Percentiles rank a stretch among this genome's conserved stretches.
phyloP scores from a whole-genome alignment of 2,113 vertebrate genomes.

The Motacilla tschutschensis region DNA sequence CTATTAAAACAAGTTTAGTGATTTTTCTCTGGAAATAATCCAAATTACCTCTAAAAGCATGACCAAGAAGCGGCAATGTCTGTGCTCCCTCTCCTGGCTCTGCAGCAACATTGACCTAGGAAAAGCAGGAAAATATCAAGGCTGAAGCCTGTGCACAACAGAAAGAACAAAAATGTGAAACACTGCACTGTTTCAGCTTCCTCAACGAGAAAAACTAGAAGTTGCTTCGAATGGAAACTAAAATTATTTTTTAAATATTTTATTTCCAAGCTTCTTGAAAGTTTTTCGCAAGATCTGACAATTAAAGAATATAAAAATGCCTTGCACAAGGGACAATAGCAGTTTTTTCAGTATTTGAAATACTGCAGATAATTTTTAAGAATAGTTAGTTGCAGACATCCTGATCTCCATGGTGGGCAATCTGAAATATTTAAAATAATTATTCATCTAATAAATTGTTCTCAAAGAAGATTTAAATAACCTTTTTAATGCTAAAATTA shows the following conservation, averaged over 20 bases:
- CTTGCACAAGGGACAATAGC: not conserved
- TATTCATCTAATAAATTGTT: not conserved
- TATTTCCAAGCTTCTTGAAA: not conserved
- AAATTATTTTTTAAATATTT: not conserved
- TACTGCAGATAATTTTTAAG: not conserved
- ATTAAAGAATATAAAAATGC: not conserved
- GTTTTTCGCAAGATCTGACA: not conserved
- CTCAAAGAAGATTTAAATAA: not conserved
- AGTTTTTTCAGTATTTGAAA: not conserved
- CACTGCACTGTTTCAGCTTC: not conserved
- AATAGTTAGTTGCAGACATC: not conserved
- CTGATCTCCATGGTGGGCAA: not conserved
- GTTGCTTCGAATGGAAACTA: not conserved
- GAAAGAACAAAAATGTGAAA: not conserved
- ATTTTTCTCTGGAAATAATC: not conserved
- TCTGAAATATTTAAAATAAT: not conserved
- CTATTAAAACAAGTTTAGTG: not conserved
- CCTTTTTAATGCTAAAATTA: not conserved
- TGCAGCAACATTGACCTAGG: not conserved
- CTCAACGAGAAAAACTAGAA: not conserved
- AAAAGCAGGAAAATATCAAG: not conserved
- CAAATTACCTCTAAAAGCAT: not conserved
- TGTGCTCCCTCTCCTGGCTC: constrained; percentile 76
- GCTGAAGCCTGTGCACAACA: not conserved
- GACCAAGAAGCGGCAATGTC: not conserved